Percentiles rank a stretch among this genome's conserved stretches.
Evolutionary conservation across 2,113 vertebrate genomes (phyloP).

Genomic region (Limnothrissa miodon): DNA sequence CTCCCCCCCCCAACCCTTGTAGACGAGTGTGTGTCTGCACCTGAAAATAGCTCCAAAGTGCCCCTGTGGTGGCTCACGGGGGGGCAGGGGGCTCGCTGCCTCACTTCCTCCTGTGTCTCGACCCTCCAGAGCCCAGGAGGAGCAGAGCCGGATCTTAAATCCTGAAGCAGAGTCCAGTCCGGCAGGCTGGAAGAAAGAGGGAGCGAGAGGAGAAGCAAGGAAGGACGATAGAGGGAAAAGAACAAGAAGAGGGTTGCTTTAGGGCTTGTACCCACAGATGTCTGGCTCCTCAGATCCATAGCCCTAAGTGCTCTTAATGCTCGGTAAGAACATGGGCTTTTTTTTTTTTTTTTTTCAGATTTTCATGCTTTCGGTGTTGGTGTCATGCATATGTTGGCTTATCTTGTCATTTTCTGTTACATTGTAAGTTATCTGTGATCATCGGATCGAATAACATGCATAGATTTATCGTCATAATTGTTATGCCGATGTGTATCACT

Average conservation of each 20-base stretch:
- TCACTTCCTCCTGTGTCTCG: constrained; percentile 59
- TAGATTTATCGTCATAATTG: background rate
- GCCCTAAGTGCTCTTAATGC: constrained; percentile 41
- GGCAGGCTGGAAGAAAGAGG: constrained; percentile 22
- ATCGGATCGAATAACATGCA: background rate
- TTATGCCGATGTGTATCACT: background rate
- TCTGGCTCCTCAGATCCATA: constrained; percentile 42
- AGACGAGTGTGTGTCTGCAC: constrained; percentile 64
- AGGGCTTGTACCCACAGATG: constrained; percentile 51
- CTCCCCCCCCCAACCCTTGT: no score
- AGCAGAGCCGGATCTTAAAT: constrained; percentile 64
- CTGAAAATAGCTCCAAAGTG: constrained; percentile 79
- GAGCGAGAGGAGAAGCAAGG: background rate
- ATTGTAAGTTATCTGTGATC: no score
- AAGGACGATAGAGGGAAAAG: background rate
- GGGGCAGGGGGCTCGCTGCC: constrained; percentile 51
- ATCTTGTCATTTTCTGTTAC: background rate
- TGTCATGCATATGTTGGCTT: no score
- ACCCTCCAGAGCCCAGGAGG: constrained; percentile 54
- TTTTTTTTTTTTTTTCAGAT: background rate
- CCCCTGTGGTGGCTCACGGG: constrained; percentile 48
- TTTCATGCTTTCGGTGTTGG: background rate
- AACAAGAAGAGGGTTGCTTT: constrained; percentile 51
- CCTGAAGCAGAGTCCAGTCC: constrained; percentile 56
- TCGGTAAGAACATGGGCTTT: background rate